Evolutionary conservation across 2,888 invertebrate genomes (phyloP).

Genomic region (Clepsis dumicolana): DNA sequence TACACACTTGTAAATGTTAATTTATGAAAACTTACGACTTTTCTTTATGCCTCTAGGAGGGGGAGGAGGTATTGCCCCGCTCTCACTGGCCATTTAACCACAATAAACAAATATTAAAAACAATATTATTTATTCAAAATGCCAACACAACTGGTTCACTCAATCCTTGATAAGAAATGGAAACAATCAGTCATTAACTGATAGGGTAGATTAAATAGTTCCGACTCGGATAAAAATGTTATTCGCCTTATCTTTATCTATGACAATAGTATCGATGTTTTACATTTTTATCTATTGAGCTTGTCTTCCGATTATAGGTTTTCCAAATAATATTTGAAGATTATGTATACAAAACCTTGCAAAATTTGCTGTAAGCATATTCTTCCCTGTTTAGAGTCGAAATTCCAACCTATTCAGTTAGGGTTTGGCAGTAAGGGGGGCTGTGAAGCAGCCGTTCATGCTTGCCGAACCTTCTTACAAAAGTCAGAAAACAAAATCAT

Average conservation of each 20-base stretch:
- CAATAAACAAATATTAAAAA: constrained; percentile 9
- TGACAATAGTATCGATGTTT: constrained; percentile 26
- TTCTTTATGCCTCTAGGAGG: constrained; percentile 35
- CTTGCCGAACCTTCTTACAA: too few relatives aligned
- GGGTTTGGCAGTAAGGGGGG: too few relatives aligned
- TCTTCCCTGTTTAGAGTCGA: too few relatives aligned
- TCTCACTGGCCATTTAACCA: constrained; percentile 29
- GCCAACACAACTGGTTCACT: constrained; percentile 21
- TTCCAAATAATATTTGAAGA: not conserved
- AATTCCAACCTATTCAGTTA: too few relatives aligned
- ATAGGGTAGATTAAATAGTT: constrained; percentile 23
- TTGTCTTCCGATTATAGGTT: not conserved
- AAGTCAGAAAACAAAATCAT: too few relatives aligned
- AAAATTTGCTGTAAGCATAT: too few relatives aligned
- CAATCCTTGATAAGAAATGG: constrained; percentile 32
- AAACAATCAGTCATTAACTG: constrained; percentile 39
- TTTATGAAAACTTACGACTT: constrained; percentile 22
- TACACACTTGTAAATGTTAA: not conserved
- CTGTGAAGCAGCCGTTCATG: too few relatives aligned
- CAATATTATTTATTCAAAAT: constrained; percentile 6
- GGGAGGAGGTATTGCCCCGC: constrained; percentile 21
- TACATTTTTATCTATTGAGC: constrained; percentile 20
- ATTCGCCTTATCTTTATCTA: constrained; percentile 25
- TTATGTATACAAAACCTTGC: too few relatives aligned
- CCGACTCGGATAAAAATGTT: constrained; percentile 24